Conservation (phyloP, 2,797 vertebrate species). For the Anabas testudineus region DNA sequence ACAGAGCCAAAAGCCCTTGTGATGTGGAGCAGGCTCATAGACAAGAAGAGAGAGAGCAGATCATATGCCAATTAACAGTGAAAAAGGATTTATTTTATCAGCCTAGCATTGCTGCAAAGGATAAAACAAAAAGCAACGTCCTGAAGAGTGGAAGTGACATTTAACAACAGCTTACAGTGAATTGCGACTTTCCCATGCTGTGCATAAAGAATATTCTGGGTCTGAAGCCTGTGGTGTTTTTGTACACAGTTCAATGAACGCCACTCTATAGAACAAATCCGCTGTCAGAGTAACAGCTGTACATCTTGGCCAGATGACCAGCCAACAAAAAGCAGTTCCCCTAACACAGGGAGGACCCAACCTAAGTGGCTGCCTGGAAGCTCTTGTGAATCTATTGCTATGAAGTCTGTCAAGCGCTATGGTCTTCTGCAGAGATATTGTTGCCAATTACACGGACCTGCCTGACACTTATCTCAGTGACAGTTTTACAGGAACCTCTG, state of each 20-base stretch:
- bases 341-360: conserved; percentile 45
- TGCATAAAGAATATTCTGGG: conserved; percentile 42
- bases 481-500: conserved; percentile 42
- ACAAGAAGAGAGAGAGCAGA: conserved; percentile 34
- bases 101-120: conserved; percentile 31
- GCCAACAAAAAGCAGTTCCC: conserved; percentile 26
- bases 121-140: conserved; percentile 40
- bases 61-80: conserved; percentile 51
- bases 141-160: conserved; percentile 43
- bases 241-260: conserved; percentile 37
- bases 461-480: conserved; percentile 42
- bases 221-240: conserved; percentile 46
- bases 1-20: conserved; percentile 61
- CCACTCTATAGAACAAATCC: conserved; percentile 35
- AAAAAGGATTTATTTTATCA: conserved; percentile 54
- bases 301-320: conserved; percentile 49
- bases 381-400: conserved; percentile 25
- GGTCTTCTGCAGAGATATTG: conserved; percentile 29
- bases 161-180: conserved; percentile 62
- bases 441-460: conserved; percentile 17
- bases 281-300: conserved; percentile 67
- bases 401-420: conserved; percentile 21
- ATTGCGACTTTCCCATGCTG: conserved; percentile 55
- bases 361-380: conserved; percentile 56
- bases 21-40: conserved; percentile 43